Conservation (phyloP, 1,140 invertebrate genomes). For the Dufourea novaeangliae region DNA sequence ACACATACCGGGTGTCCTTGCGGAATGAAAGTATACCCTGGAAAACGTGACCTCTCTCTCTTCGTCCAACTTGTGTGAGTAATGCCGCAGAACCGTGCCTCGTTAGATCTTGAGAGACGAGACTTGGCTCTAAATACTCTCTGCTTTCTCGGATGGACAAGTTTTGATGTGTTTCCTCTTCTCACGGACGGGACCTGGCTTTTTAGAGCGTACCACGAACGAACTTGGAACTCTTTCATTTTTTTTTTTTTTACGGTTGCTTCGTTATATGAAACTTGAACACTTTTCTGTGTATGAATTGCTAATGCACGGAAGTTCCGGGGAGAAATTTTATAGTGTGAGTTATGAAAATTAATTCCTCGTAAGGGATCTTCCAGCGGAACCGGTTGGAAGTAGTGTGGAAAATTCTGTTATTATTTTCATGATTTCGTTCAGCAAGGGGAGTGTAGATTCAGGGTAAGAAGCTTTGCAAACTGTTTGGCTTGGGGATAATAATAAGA, state of each 20-base stretch:
- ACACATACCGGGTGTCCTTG: conserved; percentile 78
- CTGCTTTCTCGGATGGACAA: conserved; percentile 17
- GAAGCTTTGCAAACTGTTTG: too few relatives aligned
- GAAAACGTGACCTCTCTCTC: conserved; percentile 79
- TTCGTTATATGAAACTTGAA: not conserved
- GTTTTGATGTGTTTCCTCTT: not conserved
- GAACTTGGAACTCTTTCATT: not conserved
- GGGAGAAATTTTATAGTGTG: conserved; percentile 3
- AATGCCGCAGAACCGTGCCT: too few relatives aligned
- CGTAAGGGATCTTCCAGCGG: too few relatives aligned
- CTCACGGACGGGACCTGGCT: not conserved
- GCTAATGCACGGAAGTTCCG: not conserved
- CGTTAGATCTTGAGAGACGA: too few relatives aligned
- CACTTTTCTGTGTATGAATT: conserved; percentile 6
- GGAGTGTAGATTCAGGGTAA: too few relatives aligned
- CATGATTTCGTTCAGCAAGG: too few relatives aligned
- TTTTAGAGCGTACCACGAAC: not conserved
- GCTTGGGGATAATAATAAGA: too few relatives aligned
- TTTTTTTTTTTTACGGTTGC: not conserved
- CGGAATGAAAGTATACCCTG: conserved; percentile 80
- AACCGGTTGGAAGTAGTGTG: too few relatives aligned
- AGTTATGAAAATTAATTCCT: conserved; percentile 2
- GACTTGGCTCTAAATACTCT: not conserved
- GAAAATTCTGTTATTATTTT: not conserved
- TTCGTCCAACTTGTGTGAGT: conserved; percentile 49